Base-by-base conservation (phyloP, 1,140 invertebrate genomes). In the Scaptomyza hsui region DNA sequence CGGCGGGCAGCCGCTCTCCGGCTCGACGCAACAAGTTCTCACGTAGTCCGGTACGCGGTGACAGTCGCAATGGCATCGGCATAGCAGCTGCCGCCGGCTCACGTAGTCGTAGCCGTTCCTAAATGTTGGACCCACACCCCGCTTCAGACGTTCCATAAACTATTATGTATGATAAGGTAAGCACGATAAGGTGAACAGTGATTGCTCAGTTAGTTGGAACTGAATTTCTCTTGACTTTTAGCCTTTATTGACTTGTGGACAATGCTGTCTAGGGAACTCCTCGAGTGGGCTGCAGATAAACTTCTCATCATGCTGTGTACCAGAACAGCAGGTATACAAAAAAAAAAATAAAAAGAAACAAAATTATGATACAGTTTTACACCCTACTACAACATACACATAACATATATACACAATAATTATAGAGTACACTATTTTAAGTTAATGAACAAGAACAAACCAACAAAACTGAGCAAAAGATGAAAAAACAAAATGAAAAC, bases 251-350 rank as follows among this genome's bases (percentile, higher is more conserved):
- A 47, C 68, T 70, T 47, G 68, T 63, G 61, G 72, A 83, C 63
- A 79, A 76, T 19, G 72, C 61, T 60, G 59, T 37, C 44, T 24
- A 32, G 52, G 24, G 21, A 51, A 45, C 41, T 47, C 56, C 72
- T 53, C 45, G 57, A 24, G 37, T 5, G 44, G 55, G 64, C 39
- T 61, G 13, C 48, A 42, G 15, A 4, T 44, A 49, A 56, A 29
- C 69, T 65, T 81, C 69, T 74, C 73, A 71, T 85, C 73, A 71
- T 85, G 81, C 81, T 85, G 81, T 85, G 80, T 85, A 85, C 81
- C 81, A 76, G 81, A 85, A 81, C 81, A 85, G 81, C 81, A 85
- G 81, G 81, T 85, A 85, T 85, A 85, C 69, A 85, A 81, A 63
- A 72, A 60, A 29, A 4, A 72, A 44, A 51, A 53, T 12, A 45